Conservation (phyloP, 2,113 vertebrate species). For the Pheucticus melanocephalus region DNA sequence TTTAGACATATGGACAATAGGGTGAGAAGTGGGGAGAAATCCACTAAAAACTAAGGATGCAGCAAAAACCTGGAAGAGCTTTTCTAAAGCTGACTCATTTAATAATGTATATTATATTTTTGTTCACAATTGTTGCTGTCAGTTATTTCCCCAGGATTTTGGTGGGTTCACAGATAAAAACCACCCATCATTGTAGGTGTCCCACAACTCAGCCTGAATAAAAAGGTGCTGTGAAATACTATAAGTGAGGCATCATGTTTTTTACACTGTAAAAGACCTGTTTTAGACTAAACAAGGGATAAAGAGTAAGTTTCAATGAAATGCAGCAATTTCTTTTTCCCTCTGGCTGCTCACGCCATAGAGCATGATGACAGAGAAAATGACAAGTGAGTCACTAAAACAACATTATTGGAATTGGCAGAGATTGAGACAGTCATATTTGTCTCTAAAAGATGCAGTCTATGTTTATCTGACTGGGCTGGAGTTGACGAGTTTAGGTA, state of each 20-base stretch:
- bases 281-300: background rate
- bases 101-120: background rate
- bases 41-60: background rate
- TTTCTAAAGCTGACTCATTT: background rate
- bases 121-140: background rate
- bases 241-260: background rate
- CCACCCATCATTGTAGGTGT: background rate
- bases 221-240: background rate
- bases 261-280: background rate
- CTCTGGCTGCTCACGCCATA: background rate
- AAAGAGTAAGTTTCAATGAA: background rate
- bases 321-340: background rate
- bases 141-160: background rate
- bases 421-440: background rate
- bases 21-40: background rate
- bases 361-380: background rate
- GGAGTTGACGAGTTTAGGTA: background rate
- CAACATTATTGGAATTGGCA: background rate
- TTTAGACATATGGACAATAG: background rate
- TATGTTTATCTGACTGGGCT: background rate
- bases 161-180: background rate
- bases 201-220: background rate
- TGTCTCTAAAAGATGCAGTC: background rate
- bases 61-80: background rate
- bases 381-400: slow-evolving; percentile 1